Percentiles rank a stretch among this genome's conserved stretches.
These are phyloP conservation scores for Upupa epops DNA, from an alignment of 2,113 vertebrate species.

Conservation along the genomic window DNA sequence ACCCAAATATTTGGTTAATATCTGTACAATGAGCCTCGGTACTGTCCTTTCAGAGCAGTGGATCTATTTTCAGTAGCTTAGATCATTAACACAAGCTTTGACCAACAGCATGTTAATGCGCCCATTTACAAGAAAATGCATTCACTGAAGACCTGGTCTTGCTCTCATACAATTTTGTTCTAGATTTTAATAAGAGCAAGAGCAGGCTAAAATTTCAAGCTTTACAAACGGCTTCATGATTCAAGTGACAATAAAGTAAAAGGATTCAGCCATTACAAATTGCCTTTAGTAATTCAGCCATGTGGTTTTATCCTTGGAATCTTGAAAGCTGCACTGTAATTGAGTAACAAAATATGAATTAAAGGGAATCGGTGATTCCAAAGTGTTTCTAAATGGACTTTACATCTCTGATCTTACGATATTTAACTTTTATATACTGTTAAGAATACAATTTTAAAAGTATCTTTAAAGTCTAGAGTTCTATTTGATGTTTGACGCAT, in stretches of 20 bases:
- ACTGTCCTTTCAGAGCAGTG: conserved; percentile 38
- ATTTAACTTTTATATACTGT: conserved; percentile 7
- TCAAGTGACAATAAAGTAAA: conserved; percentile 72
- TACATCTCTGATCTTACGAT: neutral
- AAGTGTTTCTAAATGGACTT: conserved; percentile 40
- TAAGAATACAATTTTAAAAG: neutral
- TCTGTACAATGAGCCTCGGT: neutral
- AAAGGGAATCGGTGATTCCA: conserved; percentile 52
- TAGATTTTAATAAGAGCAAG: conserved; percentile 66
- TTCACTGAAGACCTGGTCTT: conserved; percentile 71
- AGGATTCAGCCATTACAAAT: conserved; percentile 85
- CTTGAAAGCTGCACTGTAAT: conserved; percentile 66
- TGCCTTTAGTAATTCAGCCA: conserved; percentile 66
- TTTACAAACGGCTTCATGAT: conserved; percentile 73
- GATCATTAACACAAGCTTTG: conserved; percentile 67
- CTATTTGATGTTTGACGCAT: conserved; percentile 65
- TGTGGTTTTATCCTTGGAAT: conserved; percentile 28
- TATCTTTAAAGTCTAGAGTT: neutral
- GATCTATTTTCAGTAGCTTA: conserved; percentile 62
- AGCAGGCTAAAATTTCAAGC: conserved; percentile 71
- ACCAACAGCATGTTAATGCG: conserved; percentile 75
- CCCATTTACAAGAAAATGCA: conserved; percentile 76
- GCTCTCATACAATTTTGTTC: conserved; percentile 60
- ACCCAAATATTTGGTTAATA: conserved; percentile 12
- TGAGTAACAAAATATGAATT: conserved; percentile 42